These are phyloP conservation scores for Sinohyriopsis cumingii DNA, from an alignment of 2,888 invertebrate species.

Conservation along the genomic window DNA sequence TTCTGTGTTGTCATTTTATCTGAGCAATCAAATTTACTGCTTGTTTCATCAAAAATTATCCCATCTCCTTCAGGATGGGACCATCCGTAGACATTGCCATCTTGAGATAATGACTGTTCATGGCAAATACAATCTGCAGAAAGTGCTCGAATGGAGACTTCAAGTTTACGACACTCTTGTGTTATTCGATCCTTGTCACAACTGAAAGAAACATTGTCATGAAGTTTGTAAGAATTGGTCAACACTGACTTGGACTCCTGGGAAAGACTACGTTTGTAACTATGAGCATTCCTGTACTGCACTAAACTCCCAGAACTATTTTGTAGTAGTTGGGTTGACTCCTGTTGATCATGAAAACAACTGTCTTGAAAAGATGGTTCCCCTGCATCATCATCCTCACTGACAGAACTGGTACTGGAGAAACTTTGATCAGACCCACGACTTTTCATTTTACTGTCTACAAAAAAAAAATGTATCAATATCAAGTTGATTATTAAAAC, in stretches of 20 bases:
- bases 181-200: constrained; percentile 5
- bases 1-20: too few relatives aligned
- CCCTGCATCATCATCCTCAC: constrained; percentile 48
- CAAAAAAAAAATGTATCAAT: background rate
- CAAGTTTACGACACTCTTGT: constrained; percentile 45
- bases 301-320: too few relatives aligned
- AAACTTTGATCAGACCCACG: constrained; percentile 28
- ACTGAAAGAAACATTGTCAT: background rate
- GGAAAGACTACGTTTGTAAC: too few relatives aligned
- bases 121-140: constrained; percentile 23
- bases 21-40: too few relatives aligned
- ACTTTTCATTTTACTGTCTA: background rate
- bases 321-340: background rate
- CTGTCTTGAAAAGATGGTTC: too few relatives aligned
- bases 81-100: too few relatives aligned
- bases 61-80: too few relatives aligned
- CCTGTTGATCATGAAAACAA: too few relatives aligned
- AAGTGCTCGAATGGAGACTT: constrained; percentile 44
- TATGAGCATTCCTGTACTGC: too few relatives aligned
- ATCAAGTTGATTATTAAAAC: background rate
- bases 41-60: too few relatives aligned
- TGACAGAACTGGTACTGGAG: constrained; percentile 50
- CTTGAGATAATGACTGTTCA: too few relatives aligned
- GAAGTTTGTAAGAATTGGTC: background rate
- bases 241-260: too few relatives aligned